Evolutionary conservation across 1,140 invertebrate genomes (phyloP), one percentile per base, ranked within the genome.

Genomic region (Trachelipus rathkii): DNA sequence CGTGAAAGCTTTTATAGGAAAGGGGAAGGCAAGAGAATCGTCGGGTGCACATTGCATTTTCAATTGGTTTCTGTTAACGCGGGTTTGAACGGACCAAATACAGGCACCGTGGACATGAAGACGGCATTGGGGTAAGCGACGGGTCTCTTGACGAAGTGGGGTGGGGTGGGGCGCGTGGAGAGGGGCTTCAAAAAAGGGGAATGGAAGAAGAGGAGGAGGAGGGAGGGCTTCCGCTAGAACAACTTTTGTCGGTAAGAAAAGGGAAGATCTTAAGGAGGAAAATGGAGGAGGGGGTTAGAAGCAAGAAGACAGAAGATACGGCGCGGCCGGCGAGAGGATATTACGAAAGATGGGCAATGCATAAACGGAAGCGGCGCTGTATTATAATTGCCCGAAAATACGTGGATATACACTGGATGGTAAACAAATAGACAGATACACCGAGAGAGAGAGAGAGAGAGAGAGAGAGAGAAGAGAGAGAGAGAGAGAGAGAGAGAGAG

Each of bases 61-160:
- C 50, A 60, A 60, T 60, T 60, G 50, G 50, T n/a, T 60, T 60
- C 50, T 60, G 50, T 60, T 60, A 60, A 60, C 50, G 50, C 50
- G 50, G 19, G 50, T 60, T 60, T 60, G 50, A 60, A 19, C 50
- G 50, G 50, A 60, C 50, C 50, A 60, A 60, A 60, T 60, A 60
- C 50, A 60, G 50, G 50, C 50, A 19, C 50, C 68, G 70, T 21
- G n/a, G 33, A 21, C n/a, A 44, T n/a, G n/a, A 44, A 44, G 66
- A 71, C 46, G 44, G 44, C 15, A 43, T 24, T 46, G 53, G 43
- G 19, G 15, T 78, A 23, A 15, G 21, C 21, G 33, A 44, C n/a
- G 33, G 3, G 71, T 60, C 8, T 13, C 15, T 23, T 10, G 71
- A 45, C 11, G 15, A 9, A 8, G 72, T 13, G 45, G 21, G n/a